Evolutionary conservation across 2,113 vertebrate genomes (phyloP).

Genomic region (Gymnobelideus leadbeateri): DNA sequence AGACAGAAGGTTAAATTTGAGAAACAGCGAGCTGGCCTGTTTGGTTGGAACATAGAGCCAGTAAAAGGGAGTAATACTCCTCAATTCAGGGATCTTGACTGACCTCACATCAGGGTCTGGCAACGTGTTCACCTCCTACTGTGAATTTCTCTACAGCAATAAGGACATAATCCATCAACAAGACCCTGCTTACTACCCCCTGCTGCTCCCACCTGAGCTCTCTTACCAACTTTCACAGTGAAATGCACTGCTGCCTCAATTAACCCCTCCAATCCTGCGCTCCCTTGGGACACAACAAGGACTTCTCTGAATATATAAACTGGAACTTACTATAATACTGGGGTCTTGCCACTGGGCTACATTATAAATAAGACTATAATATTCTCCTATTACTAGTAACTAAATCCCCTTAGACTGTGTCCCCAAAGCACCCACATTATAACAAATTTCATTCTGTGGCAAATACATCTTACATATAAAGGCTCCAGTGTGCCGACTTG

Average conservation of each 20-base stretch:
- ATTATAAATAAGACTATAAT: slow-evolving; percentile 1
- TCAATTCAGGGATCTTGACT: neutral
- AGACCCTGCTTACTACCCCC: neutral
- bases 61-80: neutral
- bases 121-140: neutral
- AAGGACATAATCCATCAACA: neutral
- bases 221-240: neutral
- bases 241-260: neutral
- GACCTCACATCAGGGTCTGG: neutral
- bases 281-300: neutral
- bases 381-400: neutral
- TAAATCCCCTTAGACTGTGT: neutral
- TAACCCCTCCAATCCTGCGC: neutral
- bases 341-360: neutral
- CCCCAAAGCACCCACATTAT: slow-evolving; percentile 7
- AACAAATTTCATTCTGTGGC: neutral
- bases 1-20: neutral
- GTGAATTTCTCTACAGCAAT: neutral
- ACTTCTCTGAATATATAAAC: neutral
- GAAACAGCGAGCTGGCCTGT: neutral
- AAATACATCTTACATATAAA: neutral
- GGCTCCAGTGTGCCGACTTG: slow-evolving; percentile 3
- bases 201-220: neutral
- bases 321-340: neutral
- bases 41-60: neutral